phyloP scores from a whole-genome alignment of 2,888 invertebrate species.

The Cephus pygmeus region DNA sequence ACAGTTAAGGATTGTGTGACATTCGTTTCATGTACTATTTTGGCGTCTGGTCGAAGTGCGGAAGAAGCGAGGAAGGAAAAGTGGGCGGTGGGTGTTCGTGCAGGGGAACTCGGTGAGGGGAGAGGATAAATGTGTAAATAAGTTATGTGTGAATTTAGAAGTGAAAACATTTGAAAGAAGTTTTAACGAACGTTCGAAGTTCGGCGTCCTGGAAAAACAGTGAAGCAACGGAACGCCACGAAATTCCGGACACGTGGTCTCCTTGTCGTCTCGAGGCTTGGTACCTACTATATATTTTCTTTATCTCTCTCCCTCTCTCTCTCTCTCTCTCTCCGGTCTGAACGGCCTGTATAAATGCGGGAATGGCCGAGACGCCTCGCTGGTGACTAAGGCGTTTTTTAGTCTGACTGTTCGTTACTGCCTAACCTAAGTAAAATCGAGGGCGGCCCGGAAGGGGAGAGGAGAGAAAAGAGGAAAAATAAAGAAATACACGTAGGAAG shows the following conservation, averaged over 20 bases:
- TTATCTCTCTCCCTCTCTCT: slow-evolving; percentile 6
- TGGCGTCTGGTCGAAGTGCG: neutral
- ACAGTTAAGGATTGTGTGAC: neutral
- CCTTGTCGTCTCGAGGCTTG: slow-evolving; percentile 31
- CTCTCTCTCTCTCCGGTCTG: slow-evolving; percentile 6
- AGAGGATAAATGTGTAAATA: slow-evolving; percentile 2
- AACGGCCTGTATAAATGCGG: neutral
- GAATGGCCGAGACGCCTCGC: neutral
- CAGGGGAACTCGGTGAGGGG: slow-evolving; percentile 8
- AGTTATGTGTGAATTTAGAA: neutral
- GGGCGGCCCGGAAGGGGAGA: neutral
- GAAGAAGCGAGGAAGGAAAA: neutral
- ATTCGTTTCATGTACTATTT: neutral
- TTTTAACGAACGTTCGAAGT: slow-evolving; percentile 29
- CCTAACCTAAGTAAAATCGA: neutral
- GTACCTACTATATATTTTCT: slow-evolving; percentile 25
- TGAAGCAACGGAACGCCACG: neutral
- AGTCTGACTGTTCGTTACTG: neutral
- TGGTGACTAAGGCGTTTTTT: neutral
- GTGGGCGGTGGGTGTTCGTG: neutral
- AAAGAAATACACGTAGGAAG: neutral
- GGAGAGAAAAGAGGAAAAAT: neutral
- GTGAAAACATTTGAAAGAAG: neutral
- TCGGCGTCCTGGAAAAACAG: slow-evolving; percentile 34
- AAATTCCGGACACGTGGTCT: neutral